Conservation (phyloP, 2,113 vertebrate species). For the Amphiprion ocellaris region DNA sequence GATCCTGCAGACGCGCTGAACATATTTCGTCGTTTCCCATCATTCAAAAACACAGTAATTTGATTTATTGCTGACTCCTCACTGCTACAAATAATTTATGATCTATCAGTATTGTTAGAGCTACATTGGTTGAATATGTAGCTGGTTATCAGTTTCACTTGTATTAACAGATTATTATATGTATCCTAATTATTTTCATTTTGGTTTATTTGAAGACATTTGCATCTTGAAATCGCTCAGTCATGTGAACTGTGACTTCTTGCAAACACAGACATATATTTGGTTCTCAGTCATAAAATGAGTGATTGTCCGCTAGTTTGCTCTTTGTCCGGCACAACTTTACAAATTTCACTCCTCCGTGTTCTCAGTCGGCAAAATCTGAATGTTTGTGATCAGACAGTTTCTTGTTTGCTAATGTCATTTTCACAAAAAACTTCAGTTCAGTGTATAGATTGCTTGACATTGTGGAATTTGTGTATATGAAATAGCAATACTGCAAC, state of each 20-base stretch:
- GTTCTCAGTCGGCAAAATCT: slow-evolving; percentile 44
- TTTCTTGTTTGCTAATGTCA: slow-evolving; percentile 55
- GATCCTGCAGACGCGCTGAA: background rate
- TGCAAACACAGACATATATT: background rate
- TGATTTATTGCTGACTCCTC: slow-evolving; percentile 25
- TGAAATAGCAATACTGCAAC: slow-evolving; percentile 80
- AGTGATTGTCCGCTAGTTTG: slow-evolving; percentile 16
- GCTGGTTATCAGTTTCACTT: slow-evolving; percentile 22
- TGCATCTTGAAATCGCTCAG: slow-evolving; percentile 22
- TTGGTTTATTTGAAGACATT: slow-evolving; percentile 38
- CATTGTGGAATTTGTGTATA: slow-evolving; percentile 77
- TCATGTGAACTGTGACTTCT: slow-evolving; percentile 49
- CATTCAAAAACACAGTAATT: slow-evolving; percentile 19
- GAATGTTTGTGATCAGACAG: slow-evolving; percentile 68
- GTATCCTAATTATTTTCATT: slow-evolving; percentile 16
- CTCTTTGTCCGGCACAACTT: slow-evolving; percentile 39
- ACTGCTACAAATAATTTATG: slow-evolving; percentile 26
- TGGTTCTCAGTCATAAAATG: slow-evolving; percentile 8
- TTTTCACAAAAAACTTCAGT: slow-evolving; percentile 58
- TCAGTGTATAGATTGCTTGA: slow-evolving; percentile 76
- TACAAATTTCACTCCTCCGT: slow-evolving; percentile 31
- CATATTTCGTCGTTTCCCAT: slow-evolving; percentile 15
- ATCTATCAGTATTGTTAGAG: slow-evolving; percentile 32
- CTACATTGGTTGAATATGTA: slow-evolving; percentile 22
- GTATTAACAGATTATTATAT: slow-evolving; percentile 26